Base-by-base conservation (phyloP, 2,113 vertebrate species). In the Labrus mixtus region DNA sequence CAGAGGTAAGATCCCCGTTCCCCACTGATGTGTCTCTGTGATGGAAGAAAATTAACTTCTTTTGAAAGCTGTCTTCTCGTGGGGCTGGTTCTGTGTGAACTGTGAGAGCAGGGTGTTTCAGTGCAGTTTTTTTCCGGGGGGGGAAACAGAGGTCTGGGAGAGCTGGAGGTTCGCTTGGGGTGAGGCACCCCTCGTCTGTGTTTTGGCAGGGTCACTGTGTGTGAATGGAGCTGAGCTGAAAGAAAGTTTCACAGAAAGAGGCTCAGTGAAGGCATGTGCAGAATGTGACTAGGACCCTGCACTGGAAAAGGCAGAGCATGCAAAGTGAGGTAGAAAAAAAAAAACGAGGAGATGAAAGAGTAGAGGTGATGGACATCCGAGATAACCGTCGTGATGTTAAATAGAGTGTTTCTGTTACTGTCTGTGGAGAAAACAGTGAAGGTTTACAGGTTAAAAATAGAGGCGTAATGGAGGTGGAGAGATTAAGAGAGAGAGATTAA, bases 171-270 rank as follows among this genome's bases (percentile, higher is more conserved):
- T 85, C 78, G 87, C 74, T 77, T 54, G 63, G 82, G 81, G 71
- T 84, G 77, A 68, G 84, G 83, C 76, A 76, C 76, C 69, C 69
- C 71, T 85, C 71, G 83, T 89, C 89, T 87, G 88, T 87, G 90
- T 85, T 95, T 94, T 94, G 93, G 93, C 94, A 93, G 81, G 76
- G 85, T 81, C 78, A 87, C 83, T 79, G 78, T 87, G 89, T 53
- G 87, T 92, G 86, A 94, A 94, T 87, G 88, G 78, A 91, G 72
- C 75, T 19, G 67, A 67, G 78, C 83, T 92, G 90, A 93, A 93
- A 93, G 90, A 72, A 92, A 91, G 91, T 88, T 92, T 87, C 70
- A 62, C 82, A 86, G 89, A 90, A 90, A 90, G 91, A 80, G 91
- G 79, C 82, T 91, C 87, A 81, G 86, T 63, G 79, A 82, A 94